These are phyloP conservation scores for Lysandra coridon DNA, from an alignment of 2,888 invertebrate species.

Conservation along the genomic window DNA sequence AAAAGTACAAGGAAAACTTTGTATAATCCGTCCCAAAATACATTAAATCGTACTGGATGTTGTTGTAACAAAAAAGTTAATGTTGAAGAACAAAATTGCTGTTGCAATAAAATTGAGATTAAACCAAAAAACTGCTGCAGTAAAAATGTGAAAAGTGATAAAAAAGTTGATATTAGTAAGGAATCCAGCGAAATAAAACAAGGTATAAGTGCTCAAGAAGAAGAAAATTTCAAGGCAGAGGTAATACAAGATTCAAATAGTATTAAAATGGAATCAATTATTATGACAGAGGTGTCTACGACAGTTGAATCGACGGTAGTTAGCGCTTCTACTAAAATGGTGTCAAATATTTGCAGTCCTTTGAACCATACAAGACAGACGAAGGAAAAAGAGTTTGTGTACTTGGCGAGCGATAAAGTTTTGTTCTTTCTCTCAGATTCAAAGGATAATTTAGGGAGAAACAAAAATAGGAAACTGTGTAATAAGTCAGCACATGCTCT, in stretches of 20 bases:
- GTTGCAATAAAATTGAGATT: neutral
- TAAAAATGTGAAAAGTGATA: conserved; percentile 40
- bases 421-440: conserved; percentile 33
- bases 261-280: conserved; percentile 45
- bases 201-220: conserved; percentile 49
- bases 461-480: neutral
- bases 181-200: conserved; percentile 42
- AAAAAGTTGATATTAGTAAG: conserved; percentile 44
- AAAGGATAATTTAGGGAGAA: conserved; percentile 34
- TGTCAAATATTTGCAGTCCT: neutral
- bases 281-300: conserved; percentile 41
- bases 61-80: neutral
- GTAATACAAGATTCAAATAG: conserved; percentile 53
- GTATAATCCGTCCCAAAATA: conserved; percentile 47
- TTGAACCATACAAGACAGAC: neutral
- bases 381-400: neutral
- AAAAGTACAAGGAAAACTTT: conserved; percentile 31
- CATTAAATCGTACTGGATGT: conserved; percentile 31
- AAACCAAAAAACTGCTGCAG: neutral
- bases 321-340: conserved; percentile 9
- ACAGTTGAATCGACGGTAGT: conserved; percentile 23
- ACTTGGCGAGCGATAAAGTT: conserved; percentile 22
- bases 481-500: conserved; percentile 52
- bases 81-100: neutral
- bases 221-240: conserved; percentile 50